Percentiles rank a stretch among this genome's conserved stretches.
Evolutionary conservation across 1,140 invertebrate genomes (phyloP).

Genomic region (Aricia agestis): DNA sequence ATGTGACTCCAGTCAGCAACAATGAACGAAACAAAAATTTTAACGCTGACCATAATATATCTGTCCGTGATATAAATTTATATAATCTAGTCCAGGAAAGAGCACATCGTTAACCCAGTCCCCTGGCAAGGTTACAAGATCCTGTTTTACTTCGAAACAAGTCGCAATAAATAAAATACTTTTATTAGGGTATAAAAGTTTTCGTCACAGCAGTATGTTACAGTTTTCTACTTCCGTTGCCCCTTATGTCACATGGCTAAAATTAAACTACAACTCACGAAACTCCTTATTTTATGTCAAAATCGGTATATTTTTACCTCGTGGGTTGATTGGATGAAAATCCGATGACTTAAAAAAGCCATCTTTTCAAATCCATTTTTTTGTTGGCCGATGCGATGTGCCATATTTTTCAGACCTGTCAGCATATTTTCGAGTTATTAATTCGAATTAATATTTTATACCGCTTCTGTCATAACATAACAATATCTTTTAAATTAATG

Average conservation of each 20-base stretch:
- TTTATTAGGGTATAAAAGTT: background rate
- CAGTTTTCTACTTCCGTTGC: background rate
- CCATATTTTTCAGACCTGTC: background rate
- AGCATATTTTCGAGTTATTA: background rate
- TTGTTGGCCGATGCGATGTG: background rate
- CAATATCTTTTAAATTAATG: background rate
- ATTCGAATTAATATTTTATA: background rate
- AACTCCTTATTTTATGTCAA: background rate
- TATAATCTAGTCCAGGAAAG: background rate
- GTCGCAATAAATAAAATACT: conserved; percentile 3
- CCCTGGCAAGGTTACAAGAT: conserved; percentile 2
- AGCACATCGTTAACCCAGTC: background rate
- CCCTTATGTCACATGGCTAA: background rate
- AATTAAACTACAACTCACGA: background rate
- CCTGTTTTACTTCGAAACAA: conserved; percentile 1
- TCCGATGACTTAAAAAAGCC: too few species aligned
- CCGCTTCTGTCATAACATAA: background rate
- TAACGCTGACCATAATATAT: background rate
- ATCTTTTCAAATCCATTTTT: background rate
- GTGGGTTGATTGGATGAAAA: too few species aligned
- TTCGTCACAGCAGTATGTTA: background rate
- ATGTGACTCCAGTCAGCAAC: background rate
- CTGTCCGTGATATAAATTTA: background rate
- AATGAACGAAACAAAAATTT: background rate
- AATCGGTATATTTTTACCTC: background rate